phyloP scores from a whole-genome alignment of 2,888 invertebrate species.

The Ernsta delagoae region DNA sequence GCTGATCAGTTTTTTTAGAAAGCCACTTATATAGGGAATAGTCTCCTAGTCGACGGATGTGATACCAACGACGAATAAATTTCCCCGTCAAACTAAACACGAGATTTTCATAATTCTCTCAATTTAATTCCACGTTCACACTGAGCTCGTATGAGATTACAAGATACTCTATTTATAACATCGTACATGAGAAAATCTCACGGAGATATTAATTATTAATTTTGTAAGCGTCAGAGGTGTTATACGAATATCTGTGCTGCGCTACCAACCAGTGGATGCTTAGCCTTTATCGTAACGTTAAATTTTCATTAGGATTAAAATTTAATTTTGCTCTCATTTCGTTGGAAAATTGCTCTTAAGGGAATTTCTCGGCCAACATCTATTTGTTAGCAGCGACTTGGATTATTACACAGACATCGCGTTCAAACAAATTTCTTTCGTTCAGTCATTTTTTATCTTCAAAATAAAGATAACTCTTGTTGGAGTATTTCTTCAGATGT shows the following conservation, averaged over 20 bases:
- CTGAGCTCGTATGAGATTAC: conserved; percentile 27
- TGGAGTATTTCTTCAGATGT: not conserved
- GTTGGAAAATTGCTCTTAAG: conserved; percentile 25
- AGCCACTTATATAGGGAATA: no score
- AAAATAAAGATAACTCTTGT: not conserved
- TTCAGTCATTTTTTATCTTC: not conserved
- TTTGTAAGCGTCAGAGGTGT: conserved; percentile 32
- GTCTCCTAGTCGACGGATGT: no score
- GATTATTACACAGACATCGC: conserved; percentile 1
- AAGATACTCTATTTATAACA: conserved; percentile 23
- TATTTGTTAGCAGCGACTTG: conserved; percentile 27
- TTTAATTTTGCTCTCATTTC: conserved; percentile 36
- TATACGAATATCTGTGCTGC: conserved; percentile 23
- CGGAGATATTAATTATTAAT: conserved; percentile 33
- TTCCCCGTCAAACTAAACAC: not conserved
- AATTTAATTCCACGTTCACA: conserved; percentile 25
- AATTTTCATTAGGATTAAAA: conserved; percentile 38
- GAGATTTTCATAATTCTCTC: conserved; percentile 28
- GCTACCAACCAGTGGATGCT: conserved; percentile 16
- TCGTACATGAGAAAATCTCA: conserved; percentile 5
- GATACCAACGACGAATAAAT: no score
- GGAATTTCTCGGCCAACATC: conserved; percentile 20
- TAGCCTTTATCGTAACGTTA: conserved; percentile 31
- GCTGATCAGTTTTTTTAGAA: no score
- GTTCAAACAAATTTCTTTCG: conserved; percentile 6